Percentiles rank a stretch among this genome's conserved stretches.
These are phyloP conservation scores for Bubo bubo DNA, from an alignment of 2,113 vertebrate genomes.

Conservation along the genomic window DNA sequence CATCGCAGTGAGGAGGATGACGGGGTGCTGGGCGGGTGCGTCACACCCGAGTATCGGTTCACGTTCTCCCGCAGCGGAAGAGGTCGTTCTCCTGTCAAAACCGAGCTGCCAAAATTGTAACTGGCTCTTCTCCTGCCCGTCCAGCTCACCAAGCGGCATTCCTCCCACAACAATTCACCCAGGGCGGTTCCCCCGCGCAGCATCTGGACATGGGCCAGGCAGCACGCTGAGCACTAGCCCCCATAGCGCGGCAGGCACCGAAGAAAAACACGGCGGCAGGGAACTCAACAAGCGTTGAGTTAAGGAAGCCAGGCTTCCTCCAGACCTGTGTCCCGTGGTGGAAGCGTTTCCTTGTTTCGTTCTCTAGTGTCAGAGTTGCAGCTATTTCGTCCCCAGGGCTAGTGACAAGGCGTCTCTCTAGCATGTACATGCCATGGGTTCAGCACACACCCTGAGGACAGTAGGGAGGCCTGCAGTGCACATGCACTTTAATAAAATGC, in stretches of 20 bases:
- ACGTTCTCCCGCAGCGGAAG: rapidly evolving
- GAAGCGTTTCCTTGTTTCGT: background rate
- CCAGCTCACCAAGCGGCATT: background rate
- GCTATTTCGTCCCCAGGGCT: background rate
- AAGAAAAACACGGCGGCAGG: background rate
- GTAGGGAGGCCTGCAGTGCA: background rate
- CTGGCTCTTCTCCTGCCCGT: background rate
- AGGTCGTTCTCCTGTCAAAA: background rate
- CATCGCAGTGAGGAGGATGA: rapidly evolving
- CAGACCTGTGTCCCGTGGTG: rapidly evolving
- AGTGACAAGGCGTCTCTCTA: background rate
- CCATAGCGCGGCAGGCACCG: background rate
- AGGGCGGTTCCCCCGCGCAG: background rate
- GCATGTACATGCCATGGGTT: background rate
- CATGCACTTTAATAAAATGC: rapidly evolving
- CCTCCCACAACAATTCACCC: background rate
- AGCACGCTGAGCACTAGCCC: background rate
- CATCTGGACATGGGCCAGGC: background rate
- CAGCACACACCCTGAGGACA: background rate
- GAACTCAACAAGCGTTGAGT: rapidly evolving
- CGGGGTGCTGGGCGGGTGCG: rapidly evolving
- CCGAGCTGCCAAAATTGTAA: background rate
- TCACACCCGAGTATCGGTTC: background rate
- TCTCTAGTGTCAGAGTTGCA: background rate
- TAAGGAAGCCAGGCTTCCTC: background rate